Conservation (phyloP, 2,113 vertebrate genomes). For the Melanerpes aurifrons region DNA sequence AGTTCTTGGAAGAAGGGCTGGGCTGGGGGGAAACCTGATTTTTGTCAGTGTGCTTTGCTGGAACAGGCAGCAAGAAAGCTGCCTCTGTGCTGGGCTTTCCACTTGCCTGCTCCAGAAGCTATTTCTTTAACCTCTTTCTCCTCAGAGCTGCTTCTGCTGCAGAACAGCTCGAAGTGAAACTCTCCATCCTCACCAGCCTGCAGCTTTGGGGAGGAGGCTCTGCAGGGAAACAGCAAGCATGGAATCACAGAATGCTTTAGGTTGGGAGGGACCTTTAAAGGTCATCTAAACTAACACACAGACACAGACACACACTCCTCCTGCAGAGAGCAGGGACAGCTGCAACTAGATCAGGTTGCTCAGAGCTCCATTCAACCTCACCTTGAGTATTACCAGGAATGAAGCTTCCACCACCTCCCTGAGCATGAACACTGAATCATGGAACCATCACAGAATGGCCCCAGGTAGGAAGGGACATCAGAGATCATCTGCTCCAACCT, state of each 20-base stretch:
- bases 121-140: not conserved
- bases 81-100: not conserved
- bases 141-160: not conserved
- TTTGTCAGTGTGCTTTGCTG: not conserved
- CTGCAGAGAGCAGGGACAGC: no score
- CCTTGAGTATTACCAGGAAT: no score
- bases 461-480: no score
- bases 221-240: not conserved
- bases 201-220: not conserved
- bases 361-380: no score
- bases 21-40: not conserved
- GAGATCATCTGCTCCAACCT: no score
- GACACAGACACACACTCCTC: no score
- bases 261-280: no score
- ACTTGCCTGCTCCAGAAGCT: not conserved
- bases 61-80: conserved; percentile 4
- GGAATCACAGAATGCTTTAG: not conserved
- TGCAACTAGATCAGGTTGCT: no score
- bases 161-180: not conserved
- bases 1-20: conserved; percentile 34
- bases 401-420: no score
- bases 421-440: no score
- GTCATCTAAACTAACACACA: no score
- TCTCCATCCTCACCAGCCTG: rapidly evolving
- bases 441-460: no score